Evolutionary conservation across 1,140 invertebrate species (phyloP), one percentile per base, ranked within the genome.

Genomic region (Megathymus violae): DNA sequence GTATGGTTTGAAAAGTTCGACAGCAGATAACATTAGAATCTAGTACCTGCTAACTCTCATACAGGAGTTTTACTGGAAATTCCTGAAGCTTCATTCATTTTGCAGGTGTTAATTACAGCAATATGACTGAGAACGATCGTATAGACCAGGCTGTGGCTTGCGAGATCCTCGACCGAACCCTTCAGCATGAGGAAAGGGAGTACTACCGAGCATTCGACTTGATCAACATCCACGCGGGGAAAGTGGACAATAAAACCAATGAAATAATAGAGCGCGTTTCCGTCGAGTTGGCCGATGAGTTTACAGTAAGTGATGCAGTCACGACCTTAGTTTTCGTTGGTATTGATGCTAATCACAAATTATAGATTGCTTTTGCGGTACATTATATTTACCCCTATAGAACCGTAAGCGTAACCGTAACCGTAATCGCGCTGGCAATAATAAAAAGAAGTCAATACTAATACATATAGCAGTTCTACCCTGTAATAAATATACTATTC

Each of bases 191-290:
- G 36, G 82, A 87, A 48, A 66, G 68, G 0, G 77, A 82, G 64
- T 47, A 81, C 40, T 83, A 76, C 62, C 69, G 69, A 0, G 78
- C 82, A 38, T 76, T 69, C 13, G 83, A 78, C 38, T 61, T 73
- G 6, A 70, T 88, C 13, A 83, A 60, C 51, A 73, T 67, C 22
- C 80, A 80, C 52, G 84, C 82, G 0, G 80, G 85, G 9, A 74
- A 77, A 36, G 76, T 88, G 0, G 84, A 89, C 27, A 89, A 89
- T 50, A 75, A 71, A 19, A 88, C 85, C 17, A 89, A 89, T 34
- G 50, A 71, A 2, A 82, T 89, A 27, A 83, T 89, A 2, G 83
- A 89, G 13, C 76, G 77, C 7, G 81, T 89, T 6, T 67, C 82
- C 6, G 78, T 76, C 5, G 65, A 78, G 4, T 36, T 85, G 5